phyloP scores from a whole-genome alignment of 2,888 invertebrate genomes.

The Lumbricus terrestris region DNA sequence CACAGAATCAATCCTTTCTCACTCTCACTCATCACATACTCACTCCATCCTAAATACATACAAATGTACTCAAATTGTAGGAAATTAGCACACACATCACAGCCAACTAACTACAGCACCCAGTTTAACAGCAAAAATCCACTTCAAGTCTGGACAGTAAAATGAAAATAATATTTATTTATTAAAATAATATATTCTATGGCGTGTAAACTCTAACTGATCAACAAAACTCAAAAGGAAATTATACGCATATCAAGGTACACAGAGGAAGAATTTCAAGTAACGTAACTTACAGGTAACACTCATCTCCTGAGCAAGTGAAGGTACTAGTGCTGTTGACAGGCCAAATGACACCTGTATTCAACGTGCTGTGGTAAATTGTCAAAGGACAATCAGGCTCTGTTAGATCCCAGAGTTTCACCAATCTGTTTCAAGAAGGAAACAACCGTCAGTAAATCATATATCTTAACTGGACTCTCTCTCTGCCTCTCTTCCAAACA shows the following conservation, averaged over 20 bases:
- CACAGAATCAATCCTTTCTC: not conserved
- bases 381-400: not conserved
- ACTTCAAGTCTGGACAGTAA: not conserved
- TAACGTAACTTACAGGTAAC: not conserved
- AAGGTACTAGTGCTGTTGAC: not conserved
- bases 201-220: too few relatives aligned
- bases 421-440: not conserved
- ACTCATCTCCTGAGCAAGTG: not conserved
- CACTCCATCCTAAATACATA: not conserved
- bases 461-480: not conserved
- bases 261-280: not conserved
- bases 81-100: not conserved
- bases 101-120: not conserved
- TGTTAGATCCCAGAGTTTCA: conserved; percentile 9
- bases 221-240: not conserved
- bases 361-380: not conserved
- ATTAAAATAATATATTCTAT: not conserved
- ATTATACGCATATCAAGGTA: not conserved
- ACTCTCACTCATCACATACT: not conserved
- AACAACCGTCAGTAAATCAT: not conserved
- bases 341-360: not conserved
- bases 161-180: not conserved
- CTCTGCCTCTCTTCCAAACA: not conserved
- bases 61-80: not conserved
- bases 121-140: not conserved